Evolutionary conservation across 2,888 invertebrate genomes (phyloP).

Genomic region (Ormyrus labotus): DNA sequence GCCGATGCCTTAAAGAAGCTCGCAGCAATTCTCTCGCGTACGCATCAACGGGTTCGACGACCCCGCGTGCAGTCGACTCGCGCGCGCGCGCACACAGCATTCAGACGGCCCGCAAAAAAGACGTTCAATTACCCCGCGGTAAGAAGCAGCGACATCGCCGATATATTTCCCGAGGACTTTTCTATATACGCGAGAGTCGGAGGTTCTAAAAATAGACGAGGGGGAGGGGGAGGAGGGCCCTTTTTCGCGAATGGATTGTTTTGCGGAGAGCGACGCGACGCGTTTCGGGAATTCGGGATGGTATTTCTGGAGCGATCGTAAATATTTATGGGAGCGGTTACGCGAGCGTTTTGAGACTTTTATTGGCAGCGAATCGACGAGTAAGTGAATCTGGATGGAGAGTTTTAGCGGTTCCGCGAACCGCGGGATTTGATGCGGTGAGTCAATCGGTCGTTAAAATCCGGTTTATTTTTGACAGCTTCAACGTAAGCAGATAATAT

Average conservation of each 20-base stretch:
- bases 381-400: no score
- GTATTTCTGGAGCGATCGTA: no score
- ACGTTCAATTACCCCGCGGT: conserved; percentile 45
- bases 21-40: not conserved
- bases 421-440: no score
- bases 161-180: conserved; percentile 10
- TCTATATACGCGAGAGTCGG: not conserved
- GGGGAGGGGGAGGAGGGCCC: no score
- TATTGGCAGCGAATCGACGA: no score
- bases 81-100: not conserved
- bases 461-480: no score
- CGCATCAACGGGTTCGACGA: conserved; percentile 39
- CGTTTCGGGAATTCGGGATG: not conserved
- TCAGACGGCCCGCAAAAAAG: conserved; percentile 46
- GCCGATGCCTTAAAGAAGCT: no score
- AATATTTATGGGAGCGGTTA: no score
- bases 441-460: no score
- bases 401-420: no score
- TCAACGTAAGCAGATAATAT: no score
- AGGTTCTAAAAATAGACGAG: conserved; percentile 21
- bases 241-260: conserved; percentile 7
- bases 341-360: no score
- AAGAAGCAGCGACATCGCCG: not conserved
- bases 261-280: not conserved
- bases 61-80: not conserved